Percentiles rank a stretch among this genome's conserved stretches.
Evolutionary conservation across 2,113 vertebrate genomes (phyloP).

Genomic region (Sebastes fasciatus): DNA sequence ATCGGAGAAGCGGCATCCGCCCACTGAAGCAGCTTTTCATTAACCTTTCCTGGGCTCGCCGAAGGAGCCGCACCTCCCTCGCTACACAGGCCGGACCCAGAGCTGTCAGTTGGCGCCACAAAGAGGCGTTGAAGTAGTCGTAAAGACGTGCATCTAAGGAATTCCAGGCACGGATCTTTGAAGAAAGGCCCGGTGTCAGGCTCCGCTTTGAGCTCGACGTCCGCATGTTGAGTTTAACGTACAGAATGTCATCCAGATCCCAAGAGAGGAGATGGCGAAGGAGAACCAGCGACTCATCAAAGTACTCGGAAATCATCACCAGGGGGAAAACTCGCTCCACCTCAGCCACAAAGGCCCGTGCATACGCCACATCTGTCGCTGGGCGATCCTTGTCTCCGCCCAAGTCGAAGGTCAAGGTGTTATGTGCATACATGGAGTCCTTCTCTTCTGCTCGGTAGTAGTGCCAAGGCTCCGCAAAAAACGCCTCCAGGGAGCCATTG

Average conservation of each 20-base stretch:
- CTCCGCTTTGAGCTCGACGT: conserved; percentile 81
- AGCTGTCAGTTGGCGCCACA: conserved; percentile 85
- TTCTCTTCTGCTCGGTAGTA: conserved; percentile 88
- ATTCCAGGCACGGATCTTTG: conserved; percentile 88
- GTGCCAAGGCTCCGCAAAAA: conserved; percentile 83
- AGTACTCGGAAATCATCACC: conserved; percentile 92
- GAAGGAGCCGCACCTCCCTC: conserved; percentile 85
- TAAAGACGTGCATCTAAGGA: conserved; percentile 86
- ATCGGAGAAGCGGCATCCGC: conserved; percentile 77
- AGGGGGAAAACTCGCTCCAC: conserved; percentile 87
- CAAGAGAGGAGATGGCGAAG: conserved; percentile 88
- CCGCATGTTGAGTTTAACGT: conserved; percentile 91
- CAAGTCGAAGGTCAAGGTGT: conserved; percentile 89
- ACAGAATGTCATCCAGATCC: conserved; percentile 90
- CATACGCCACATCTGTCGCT: conserved; percentile 73
- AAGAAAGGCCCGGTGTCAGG: conserved; percentile 73
- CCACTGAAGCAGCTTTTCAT: conserved; percentile 85
- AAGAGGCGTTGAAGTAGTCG: conserved; percentile 88
- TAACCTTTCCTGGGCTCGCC: conserved; percentile 82
- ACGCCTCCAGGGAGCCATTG: conserved; percentile 87
- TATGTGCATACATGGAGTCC: conserved; percentile 88
- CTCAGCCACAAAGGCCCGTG: conserved; percentile 81
- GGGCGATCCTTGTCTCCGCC: conserved; percentile 87
- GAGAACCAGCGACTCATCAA: conserved; percentile 91
- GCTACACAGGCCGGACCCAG: conserved; percentile 84